phyloP scores from a whole-genome alignment of 2,888 invertebrate species.

The Coleophora flavipennella region DNA sequence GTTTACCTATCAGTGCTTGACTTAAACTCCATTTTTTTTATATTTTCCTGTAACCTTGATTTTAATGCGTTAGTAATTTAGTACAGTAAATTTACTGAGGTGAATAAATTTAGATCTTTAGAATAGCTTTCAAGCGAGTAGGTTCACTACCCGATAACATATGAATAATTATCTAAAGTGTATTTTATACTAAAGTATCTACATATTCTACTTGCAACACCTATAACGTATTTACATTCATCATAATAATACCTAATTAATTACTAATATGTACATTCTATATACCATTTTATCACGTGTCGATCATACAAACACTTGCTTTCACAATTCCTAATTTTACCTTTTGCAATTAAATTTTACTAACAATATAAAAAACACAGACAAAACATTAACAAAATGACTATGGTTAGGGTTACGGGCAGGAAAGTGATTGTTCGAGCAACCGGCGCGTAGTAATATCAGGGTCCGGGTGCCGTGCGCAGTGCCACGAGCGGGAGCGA shows the following conservation, averaged over 20 bases:
- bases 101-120: no score
- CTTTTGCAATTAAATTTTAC: slow-evolving; percentile 2
- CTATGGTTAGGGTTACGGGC: slow-evolving; percentile 60
- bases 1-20: no score
- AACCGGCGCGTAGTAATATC: slow-evolving; percentile 64
- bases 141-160: not conserved
- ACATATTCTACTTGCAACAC: not conserved
- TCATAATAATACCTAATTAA: no score
- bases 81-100: no score
- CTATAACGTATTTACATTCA: slow-evolving; percentile 15
- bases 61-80: no score
- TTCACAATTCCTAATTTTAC: slow-evolving; percentile 1
- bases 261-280: slow-evolving; percentile 5
- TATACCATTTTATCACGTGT: slow-evolving; percentile 2
- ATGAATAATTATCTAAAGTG: not conserved
- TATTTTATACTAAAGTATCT: not conserved
- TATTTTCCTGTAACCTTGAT: slow-evolving; percentile 32
- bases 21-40: no score
- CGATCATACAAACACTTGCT: slow-evolving; percentile 10
- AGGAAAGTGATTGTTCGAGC: slow-evolving; percentile 60
- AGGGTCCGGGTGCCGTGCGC: slow-evolving; percentile 64
- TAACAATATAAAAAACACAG: slow-evolving; percentile 24
- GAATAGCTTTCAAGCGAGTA: slow-evolving; percentile 7
- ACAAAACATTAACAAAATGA: slow-evolving; percentile 37
- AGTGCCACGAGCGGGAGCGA: slow-evolving; percentile 57